Base-by-base conservation (phyloP, 2,113 vertebrate genomes). In the Grus americana region DNA sequence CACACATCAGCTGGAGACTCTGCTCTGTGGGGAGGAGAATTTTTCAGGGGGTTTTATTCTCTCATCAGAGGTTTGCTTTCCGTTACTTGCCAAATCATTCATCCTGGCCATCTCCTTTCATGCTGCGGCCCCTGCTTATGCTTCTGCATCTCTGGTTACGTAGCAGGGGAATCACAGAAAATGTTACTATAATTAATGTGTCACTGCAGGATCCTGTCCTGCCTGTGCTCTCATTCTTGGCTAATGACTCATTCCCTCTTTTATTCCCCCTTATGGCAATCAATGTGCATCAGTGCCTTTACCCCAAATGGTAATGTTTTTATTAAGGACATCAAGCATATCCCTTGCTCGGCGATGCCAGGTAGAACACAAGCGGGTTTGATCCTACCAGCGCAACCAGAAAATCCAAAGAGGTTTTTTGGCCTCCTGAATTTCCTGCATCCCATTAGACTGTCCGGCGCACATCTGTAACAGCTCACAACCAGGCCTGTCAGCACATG, bases 381-480 rank as follows among this genome's bases (percentile, higher is more conserved):
- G 78, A 88, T 70, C 21, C 26, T 46, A 36, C 14, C 19, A 54
- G 38, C 0, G 1, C 73, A 47, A 85, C 71, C 32, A 85, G 89
- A 92, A 95, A 82, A 89, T 66, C 22, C 27, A 19, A 76, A 79
- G 75, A 66, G 40, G 4, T 10, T 65, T 96, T 91, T 70, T 59
- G 4, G 79, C 47, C 24, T 90, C 50, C 55, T 20, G 42, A 74
- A 73, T 90, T 95, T 79, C 85, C 87, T 83, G 62, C 2, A 1
- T 80, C 94, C 86, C 54, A 18, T 96, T 73, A 90, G 89, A 46
- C n/a, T 66, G 78, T 34, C 36, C 26, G 0, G 88, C 1, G 1
- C 92, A 96, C 89, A 95, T 91, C 94, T 97, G 96, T 93, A 94
- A 97, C 65, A 94, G 90, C 72, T 95, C 95, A 92, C 91, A 82